Percentiles rank a stretch among this genome's conserved stretches.
phyloP scores from a whole-genome alignment of 2,797 vertebrate genomes.

The Trachops cirrhosus region DNA sequence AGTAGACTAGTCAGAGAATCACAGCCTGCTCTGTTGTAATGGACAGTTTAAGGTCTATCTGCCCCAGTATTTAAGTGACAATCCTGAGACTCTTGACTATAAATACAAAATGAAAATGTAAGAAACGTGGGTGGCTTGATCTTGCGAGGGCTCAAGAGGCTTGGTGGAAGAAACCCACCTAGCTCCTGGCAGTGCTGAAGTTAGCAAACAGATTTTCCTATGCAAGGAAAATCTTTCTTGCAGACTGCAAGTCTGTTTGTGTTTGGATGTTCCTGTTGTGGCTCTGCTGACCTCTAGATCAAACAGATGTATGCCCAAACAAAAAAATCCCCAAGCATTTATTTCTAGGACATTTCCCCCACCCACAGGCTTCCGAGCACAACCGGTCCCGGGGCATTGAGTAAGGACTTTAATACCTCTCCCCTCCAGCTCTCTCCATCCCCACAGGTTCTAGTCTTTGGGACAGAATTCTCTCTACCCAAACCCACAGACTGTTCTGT shows the following conservation, averaged over 20 bases:
- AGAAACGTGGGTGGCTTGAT: not conserved
- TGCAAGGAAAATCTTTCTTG: not conserved
- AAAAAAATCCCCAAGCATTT: conserved; percentile 32
- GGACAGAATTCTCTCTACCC: not conserved
- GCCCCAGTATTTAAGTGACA: not conserved
- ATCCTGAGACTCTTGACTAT: not conserved
- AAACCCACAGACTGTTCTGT: not conserved
- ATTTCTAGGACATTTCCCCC: conserved; percentile 48
- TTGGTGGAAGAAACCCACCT: not conserved
- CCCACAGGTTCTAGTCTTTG: not conserved
- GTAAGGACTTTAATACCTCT: not conserved
- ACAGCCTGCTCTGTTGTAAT: not conserved
- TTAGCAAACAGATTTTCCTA: not conserved
- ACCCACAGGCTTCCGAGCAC: conserved; percentile 37
- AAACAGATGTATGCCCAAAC: conserved; percentile 29
- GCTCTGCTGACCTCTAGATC: conserved; percentile 22
- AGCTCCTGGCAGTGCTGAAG: conserved; percentile 9
- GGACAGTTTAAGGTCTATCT: not conserved
- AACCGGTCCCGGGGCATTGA: not conserved
- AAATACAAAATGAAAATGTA: conserved; percentile 16
- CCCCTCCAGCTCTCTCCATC: too few relatives aligned
- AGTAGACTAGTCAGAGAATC: not conserved
- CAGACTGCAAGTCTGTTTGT: not conserved
- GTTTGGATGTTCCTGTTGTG: conserved; percentile 16
- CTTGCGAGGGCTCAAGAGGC: not conserved